Percentiles rank a stretch among this genome's conserved stretches.
phyloP scores from a whole-genome alignment of 1,140 invertebrate genomes.

The Nixonia krombeini region DNA sequence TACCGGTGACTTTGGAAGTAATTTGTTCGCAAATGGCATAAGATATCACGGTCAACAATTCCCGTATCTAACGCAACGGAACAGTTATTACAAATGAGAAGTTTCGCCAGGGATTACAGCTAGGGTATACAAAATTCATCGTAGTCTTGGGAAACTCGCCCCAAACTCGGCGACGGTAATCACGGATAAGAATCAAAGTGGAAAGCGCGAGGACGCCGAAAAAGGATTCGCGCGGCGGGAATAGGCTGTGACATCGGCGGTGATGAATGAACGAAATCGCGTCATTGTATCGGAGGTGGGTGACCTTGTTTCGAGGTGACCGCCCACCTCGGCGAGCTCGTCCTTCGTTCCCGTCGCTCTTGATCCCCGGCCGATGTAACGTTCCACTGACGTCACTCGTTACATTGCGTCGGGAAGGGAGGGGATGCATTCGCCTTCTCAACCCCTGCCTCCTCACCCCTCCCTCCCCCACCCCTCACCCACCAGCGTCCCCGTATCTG shows the following conservation, averaged over 20 bases:
- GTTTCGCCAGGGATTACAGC: no score
- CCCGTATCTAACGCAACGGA: no score
- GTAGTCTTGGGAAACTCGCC: no score
- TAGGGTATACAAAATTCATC: no score
- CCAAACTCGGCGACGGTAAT: no score
- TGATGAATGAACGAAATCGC: conserved; percentile 64
- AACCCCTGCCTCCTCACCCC: conserved; percentile 8
- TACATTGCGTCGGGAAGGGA: conserved; percentile 17
- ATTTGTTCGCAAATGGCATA: no score
- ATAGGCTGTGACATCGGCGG: conserved; percentile 39
- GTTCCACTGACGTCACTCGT: conserved; percentile 57
- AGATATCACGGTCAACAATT: no score
- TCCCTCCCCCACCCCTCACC: conserved; percentile 2
- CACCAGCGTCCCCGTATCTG: not conserved
- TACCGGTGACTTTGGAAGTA: no score
- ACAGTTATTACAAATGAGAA: no score
- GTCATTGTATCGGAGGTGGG: conserved; percentile 50
- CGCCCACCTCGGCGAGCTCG: conserved; percentile 10
- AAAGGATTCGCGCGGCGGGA: no score
- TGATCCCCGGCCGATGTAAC: conserved; percentile 49
- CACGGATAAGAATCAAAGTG: no score
- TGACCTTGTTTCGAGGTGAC: conserved; percentile 58
- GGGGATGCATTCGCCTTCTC: conserved; percentile 20
- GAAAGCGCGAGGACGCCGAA: no score
- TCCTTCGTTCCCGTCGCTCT: conserved; percentile 12